Base-by-base conservation (phyloP, 30 jellyfish, hydroid and myxozoan species). In the Hydractinia echinata region DNA sequence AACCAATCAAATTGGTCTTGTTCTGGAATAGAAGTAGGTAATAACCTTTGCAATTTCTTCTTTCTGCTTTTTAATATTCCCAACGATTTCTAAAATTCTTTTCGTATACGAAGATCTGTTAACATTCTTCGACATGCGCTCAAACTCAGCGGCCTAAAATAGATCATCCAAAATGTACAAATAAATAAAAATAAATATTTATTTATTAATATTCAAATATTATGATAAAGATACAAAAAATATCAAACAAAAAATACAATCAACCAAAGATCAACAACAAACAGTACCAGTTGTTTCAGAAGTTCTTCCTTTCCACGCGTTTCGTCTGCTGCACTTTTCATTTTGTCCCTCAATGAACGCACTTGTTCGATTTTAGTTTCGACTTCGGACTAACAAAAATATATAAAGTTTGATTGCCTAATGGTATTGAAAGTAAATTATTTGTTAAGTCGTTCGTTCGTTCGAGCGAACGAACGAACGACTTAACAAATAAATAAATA, bases 51-150 rank as follows among this genome's bases (percentile, higher is more conserved):
- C 66, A 8, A 94, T 94, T 82, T 94, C 95, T 52, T 88, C 91
- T 70, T 88, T 94, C 51, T 94, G 99, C 58, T 58, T 88, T 73
- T 94, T 88, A 89, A 94, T 94, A 66, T 88, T 94, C 16, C 93
- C 96, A 64, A 94, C 99, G 54, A 94, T 94, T 61, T 94, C 99
- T 15, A 88, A 96, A 19, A 94, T 94, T 54, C 99, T 78, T 77
- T 83, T 82, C 20, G 99, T 94, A 78, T 94, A 94, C 14, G 95
- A 88, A 11, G 99, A 94, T n/a, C 97, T 69, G 71, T 94, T 94
- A n/a, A 88, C 94, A 64, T 94, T 96, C 81, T 84, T 88, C 48
- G 96, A 69, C 95, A 94, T 81, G 19, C 94, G 88, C 66, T 94
- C 97, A 77, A 74, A 94, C 84, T 94, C 99, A 6, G 89, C 89